A percentile compares a stretch with the other conserved stretches of the same genome.
phyloP scores from a whole-genome alignment of 2,113 vertebrate species.

The Pipa parva region DNA sequence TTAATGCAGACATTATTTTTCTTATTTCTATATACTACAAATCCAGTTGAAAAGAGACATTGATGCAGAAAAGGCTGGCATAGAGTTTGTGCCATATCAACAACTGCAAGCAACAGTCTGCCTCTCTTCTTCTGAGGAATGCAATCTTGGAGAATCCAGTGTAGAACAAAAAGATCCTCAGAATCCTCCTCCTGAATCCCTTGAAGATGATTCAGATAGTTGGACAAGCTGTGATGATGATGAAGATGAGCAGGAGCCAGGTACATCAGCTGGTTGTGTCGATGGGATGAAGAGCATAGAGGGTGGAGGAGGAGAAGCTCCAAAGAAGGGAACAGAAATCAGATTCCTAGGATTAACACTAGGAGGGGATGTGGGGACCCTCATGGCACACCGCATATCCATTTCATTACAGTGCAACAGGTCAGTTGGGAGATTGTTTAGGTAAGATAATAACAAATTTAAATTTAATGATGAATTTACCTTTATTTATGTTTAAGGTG shows the following conservation, averaged over 20 bases:
- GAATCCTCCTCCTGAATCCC: neutral
- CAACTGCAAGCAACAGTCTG: slow-evolving; percentile 54
- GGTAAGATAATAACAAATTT: neutral
- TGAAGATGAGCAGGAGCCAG: neutral
- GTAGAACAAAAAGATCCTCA: neutral
- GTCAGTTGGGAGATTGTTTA: slow-evolving; percentile 43
- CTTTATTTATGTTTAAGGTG: slow-evolving; percentile 54
- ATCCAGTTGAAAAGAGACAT: slow-evolving; percentile 69
- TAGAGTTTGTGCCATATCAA: slow-evolving; percentile 71
- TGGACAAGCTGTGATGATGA: slow-evolving; percentile 33
- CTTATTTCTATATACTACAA: no score
- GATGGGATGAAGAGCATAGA: slow-evolving; percentile 44
- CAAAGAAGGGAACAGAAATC: slow-evolving; percentile 67
- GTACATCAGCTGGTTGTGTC: slow-evolving; percentile 26
- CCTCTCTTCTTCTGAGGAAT: slow-evolving; percentile 1
- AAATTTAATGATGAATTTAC: neutral
- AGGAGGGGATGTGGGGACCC: slow-evolving; percentile 66
- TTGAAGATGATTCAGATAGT: slow-evolving; percentile 21
- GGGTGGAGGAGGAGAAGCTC: slow-evolving; percentile 55
- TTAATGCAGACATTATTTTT: no score
- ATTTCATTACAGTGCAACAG: slow-evolving; percentile 68
- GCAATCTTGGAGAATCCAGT: slow-evolving; percentile 2
- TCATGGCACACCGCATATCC: slow-evolving; percentile 56
- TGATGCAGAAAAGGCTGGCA: slow-evolving; percentile 65
- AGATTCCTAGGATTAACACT: slow-evolving; percentile 65